Evolutionary conservation across 2,888 invertebrate species (phyloP).

Genomic region (Adela reaumurella): DNA sequence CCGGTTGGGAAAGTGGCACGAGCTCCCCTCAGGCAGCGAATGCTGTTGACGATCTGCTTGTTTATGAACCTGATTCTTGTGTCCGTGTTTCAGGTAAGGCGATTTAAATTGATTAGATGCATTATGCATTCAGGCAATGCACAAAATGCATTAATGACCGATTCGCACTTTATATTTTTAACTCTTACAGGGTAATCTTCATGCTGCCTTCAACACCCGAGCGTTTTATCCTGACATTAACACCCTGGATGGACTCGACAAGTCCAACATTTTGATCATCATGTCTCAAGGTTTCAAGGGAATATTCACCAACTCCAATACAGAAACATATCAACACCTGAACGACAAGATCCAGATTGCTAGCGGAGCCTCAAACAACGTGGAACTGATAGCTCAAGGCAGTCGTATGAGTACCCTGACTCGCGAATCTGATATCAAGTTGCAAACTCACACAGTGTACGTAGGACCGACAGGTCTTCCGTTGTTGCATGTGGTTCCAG

Average conservation of each 20-base stretch:
- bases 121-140: no score
- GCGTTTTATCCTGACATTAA: slow-evolving; percentile 13
- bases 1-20: no score
- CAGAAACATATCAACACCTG: background rate
- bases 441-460: slow-evolving; percentile 17
- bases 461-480: slow-evolving; percentile 16
- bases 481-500: slow-evolving; percentile 18
- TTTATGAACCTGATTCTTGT: background rate
- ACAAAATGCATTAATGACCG: no score
- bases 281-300: slow-evolving; percentile 16
- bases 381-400: background rate
- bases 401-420: slow-evolving; percentile 15
- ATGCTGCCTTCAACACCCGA: slow-evolving; percentile 23
- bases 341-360: background rate
- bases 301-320: slow-evolving; percentile 9
- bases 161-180: no score
- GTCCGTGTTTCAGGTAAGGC: background rate
- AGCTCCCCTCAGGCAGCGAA: no score
- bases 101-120: no score
- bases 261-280: slow-evolving; percentile 14
- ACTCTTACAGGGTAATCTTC: slow-evolving; percentile 25
- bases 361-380: background rate
- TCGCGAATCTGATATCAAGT: slow-evolving; percentile 18
- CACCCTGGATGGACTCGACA: slow-evolving; percentile 18
- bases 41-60: no score